Conservation (phyloP, 2,888 invertebrate genomes). For the Mechanitis mazaeus region DNA sequence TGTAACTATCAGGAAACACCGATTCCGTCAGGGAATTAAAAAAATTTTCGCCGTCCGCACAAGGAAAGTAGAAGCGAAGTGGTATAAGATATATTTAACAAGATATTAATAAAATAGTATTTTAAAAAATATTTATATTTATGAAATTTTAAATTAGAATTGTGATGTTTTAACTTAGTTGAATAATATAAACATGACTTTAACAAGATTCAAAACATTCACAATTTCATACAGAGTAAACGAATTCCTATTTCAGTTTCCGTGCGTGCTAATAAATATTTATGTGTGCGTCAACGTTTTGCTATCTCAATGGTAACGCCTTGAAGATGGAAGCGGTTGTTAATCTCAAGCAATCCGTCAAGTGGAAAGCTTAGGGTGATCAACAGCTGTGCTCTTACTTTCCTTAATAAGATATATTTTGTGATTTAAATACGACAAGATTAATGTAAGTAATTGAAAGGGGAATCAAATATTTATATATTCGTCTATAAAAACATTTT, state of each 20-base stretch:
- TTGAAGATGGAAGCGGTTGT: slow-evolving; percentile 34
- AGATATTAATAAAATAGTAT: no score
- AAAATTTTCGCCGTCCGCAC: no score
- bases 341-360: slow-evolving; percentile 54
- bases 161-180: no score
- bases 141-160: no score
- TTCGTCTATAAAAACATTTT: no score
- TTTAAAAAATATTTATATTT: no score
- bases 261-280: slow-evolving; percentile 2
- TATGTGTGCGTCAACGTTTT: slow-evolving; percentile 4
- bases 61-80: no score
- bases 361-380: slow-evolving; percentile 41
- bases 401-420: slow-evolving; percentile 30
- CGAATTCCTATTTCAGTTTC: slow-evolving; percentile 1
- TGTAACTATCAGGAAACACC: no score
- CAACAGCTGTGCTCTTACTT: slow-evolving; percentile 36
- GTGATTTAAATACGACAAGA: slow-evolving; percentile 25
- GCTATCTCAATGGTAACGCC: slow-evolving; percentile 23
- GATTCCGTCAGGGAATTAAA: no score
- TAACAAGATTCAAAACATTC: neutral
- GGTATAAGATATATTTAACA: no score
- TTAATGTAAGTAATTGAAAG: slow-evolving; percentile 18
- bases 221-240: neutral
- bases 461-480: neutral
- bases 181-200: neutral